Percentiles rank a stretch among this genome's conserved stretches.
These are phyloP conservation scores for Verasper variegatus DNA, from an alignment of 2,113 vertebrate species.

Conservation along the genomic window DNA sequence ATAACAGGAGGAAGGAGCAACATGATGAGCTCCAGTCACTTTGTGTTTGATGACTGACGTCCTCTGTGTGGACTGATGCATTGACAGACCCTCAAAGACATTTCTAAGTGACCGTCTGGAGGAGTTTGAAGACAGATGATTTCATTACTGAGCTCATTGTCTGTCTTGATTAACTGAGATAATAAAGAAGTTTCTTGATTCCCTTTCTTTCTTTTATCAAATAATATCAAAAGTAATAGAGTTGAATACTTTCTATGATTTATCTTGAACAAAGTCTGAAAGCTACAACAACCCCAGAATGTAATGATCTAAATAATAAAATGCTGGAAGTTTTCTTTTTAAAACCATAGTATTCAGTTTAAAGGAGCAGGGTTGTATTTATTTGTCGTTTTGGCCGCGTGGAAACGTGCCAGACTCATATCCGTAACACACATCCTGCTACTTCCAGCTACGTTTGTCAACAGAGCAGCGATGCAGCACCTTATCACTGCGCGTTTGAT, in stretches of 20 bases:
- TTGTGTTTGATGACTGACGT: slow-evolving; percentile 26
- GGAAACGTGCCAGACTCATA: slow-evolving; percentile 46
- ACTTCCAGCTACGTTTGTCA: slow-evolving; percentile 42
- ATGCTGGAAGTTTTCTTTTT: not conserved
- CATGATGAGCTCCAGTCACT: not conserved
- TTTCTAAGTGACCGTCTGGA: slow-evolving; percentile 1
- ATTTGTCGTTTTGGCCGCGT: slow-evolving; percentile 15
- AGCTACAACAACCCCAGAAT: too few relatives aligned
- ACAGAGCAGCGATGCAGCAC: not conserved
- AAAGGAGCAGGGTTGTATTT: not conserved
- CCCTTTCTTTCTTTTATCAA: not conserved
- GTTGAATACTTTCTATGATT: not conserved
- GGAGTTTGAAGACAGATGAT: slow-evolving; percentile 33
- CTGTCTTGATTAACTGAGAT: slow-evolving; percentile 42
- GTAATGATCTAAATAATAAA: not conserved
- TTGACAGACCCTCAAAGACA: slow-evolving; percentile 7
- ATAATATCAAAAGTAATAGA: not conserved
- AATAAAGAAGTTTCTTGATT: slow-evolving; percentile 1
- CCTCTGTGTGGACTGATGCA: slow-evolving; percentile 7
- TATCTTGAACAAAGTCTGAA: not conserved
- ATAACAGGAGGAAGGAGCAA: not conserved
- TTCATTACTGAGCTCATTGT: slow-evolving; percentile 46
- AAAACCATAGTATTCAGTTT: not conserved
- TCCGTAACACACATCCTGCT: slow-evolving; percentile 80
- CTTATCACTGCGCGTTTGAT: slow-evolving; percentile 10